Evolutionary conservation across 1,140 invertebrate genomes (phyloP).

Genomic region (Drosophila funebris): DNA sequence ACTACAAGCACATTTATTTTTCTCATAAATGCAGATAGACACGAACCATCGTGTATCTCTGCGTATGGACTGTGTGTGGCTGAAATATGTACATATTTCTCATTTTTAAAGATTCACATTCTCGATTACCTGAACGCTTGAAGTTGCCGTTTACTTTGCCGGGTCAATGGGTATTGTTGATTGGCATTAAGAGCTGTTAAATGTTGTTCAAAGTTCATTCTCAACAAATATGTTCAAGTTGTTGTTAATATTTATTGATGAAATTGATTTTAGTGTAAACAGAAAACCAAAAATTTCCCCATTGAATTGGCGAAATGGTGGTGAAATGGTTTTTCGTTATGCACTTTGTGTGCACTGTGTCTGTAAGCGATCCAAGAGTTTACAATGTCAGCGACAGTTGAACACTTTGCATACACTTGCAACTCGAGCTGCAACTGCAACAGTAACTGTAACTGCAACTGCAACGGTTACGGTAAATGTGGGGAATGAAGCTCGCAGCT

Average conservation of each 20-base stretch:
- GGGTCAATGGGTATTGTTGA: not conserved
- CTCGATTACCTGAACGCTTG: not conserved
- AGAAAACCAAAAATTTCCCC: no score
- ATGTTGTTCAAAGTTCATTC: no score
- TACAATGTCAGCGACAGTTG: conserved; percentile 35
- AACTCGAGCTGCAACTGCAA: conserved; percentile 19
- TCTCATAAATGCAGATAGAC: conserved; percentile 39
- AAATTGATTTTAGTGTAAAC: no score
- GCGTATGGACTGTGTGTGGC: not conserved
- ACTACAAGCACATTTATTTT: conserved; percentile 38
- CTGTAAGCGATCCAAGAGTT: conserved; percentile 8
- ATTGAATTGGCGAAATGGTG: not conserved
- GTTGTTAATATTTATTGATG: no score
- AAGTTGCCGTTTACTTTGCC: not conserved
- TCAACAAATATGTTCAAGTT: no score
- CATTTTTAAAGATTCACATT: not conserved
- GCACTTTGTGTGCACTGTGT: not conserved
- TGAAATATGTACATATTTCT: conserved; percentile 20
- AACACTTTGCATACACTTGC: conserved; percentile 34
- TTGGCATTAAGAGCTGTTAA: not conserved
- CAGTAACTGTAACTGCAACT: not conserved
- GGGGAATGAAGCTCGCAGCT: conserved; percentile 36
- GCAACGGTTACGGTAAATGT: conserved; percentile 26
- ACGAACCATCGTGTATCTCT: conserved; percentile 1
- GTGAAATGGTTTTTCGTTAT: not conserved